These are phyloP conservation scores for Barbus barbus DNA, from an alignment of 2,113 vertebrate genomes.

Conservation along the genomic window DNA sequence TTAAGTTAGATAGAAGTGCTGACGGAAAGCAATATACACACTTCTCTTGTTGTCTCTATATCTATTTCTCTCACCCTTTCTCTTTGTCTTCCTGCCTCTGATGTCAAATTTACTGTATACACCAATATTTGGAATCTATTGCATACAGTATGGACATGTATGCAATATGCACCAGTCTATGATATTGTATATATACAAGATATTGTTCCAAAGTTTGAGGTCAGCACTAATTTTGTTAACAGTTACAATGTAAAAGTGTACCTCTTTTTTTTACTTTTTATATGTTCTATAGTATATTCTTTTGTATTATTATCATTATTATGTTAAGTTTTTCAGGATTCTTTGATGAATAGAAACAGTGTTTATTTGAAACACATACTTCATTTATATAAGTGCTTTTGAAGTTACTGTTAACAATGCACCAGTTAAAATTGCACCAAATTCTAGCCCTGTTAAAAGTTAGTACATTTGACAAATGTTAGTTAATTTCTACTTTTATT, in stretches of 20 bases:
- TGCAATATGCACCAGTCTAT: not conserved
- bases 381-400: too few species aligned
- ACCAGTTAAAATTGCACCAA: too few species aligned
- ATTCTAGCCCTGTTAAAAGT: too few species aligned
- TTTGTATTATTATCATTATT: too few species aligned
- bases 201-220: too few species aligned
- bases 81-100: not conserved
- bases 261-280: too few species aligned
- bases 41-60: constrained; percentile 26
- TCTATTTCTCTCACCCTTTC: constrained; percentile 18
- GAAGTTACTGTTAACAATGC: too few species aligned
- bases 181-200: not conserved
- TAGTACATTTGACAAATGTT: too few species aligned
- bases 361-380: not conserved
- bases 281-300: too few species aligned
- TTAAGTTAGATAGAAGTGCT: constrained; percentile 63
- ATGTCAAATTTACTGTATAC: not conserved
- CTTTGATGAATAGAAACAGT: not conserved
- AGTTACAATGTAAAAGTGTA: too few species aligned
- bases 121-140: not conserved
- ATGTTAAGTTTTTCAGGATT: not conserved
- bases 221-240: too few species aligned
- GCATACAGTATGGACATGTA: not conserved
- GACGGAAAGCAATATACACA: constrained; percentile 60
- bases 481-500: not conserved